Conservation (phyloP, 1,140 invertebrate species). For the Drosophila melanogaster region Release_6_plus_ISO1_MT NT_033779.5:12478501-12479000, state of each 20-base stretch:
- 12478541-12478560: conserved; percentile 25
- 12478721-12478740: conserved; percentile 65
- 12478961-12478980: conserved; percentile 14
- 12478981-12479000: conserved; percentile 28
- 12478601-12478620: conserved; percentile 39
- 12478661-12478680: conserved; percentile 48
- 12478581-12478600: conserved; percentile 26
- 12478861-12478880: conserved; percentile 71
- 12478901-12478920: neutral
- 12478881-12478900: conserved; percentile 65
- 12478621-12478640: conserved; percentile 52
- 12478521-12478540: conserved; percentile 10
- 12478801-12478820: conserved; percentile 68
- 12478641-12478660: conserved; percentile 21
- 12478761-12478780: conserved; percentile 71
- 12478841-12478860: conserved; percentile 42
- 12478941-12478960: conserved; percentile 18
- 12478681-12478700: conserved; percentile 22
- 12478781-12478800: conserved; percentile 80
- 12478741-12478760: conserved; percentile 22
- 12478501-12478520: conserved; percentile 34
- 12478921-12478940: conserved; percentile 4
- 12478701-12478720: conserved; percentile 22
- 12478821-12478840: conserved; percentile 35
- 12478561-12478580: conserved; percentile 12